phyloP scores from a whole-genome alignment of 1,140 invertebrate species.

The Pseudomyrmex concolor region DNA sequence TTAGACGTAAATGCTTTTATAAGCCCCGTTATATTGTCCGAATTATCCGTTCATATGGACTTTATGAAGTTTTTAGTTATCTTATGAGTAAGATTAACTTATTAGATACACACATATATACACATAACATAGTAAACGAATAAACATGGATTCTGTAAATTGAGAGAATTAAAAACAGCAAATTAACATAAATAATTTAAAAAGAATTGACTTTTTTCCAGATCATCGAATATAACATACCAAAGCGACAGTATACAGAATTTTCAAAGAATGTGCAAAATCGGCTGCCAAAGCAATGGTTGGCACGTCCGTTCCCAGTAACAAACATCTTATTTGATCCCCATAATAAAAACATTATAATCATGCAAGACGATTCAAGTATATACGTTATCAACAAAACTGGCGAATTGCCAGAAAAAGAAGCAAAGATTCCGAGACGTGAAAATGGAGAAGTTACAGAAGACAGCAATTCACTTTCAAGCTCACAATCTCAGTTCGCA shows the following conservation, averaged over 20 bases:
- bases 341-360: slow-evolving; percentile 86
- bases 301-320: slow-evolving; percentile 84
- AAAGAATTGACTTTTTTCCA: slow-evolving; percentile 76
- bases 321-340: slow-evolving; percentile 87
- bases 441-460: slow-evolving; percentile 80
- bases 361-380: slow-evolving; percentile 87
- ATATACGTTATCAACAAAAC: slow-evolving; percentile 88
- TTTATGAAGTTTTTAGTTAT: slow-evolving; percentile 14
- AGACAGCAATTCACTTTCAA: slow-evolving; percentile 78
- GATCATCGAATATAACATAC: slow-evolving; percentile 90
- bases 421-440: slow-evolving; percentile 81
- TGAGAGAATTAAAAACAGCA: neutral
- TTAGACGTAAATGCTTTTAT: slow-evolving; percentile 33
- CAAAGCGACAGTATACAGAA: slow-evolving; percentile 85
- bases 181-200: neutral
- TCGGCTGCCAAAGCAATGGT: slow-evolving; percentile 83
- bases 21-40: slow-evolving; percentile 9
- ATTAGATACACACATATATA: neutral
- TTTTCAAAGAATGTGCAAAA: slow-evolving; percentile 85
- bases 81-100: neutral
- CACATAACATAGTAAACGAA: too few relatives aligned
- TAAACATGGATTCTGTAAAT: neutral
- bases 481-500: slow-evolving; percentile 76
- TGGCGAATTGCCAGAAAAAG: slow-evolving; percentile 79
- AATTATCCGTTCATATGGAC: slow-evolving; percentile 20